Evolutionary conservation across 1,140 invertebrate species (phyloP).

Genomic region (Globodera rostochiensis): DNA sequence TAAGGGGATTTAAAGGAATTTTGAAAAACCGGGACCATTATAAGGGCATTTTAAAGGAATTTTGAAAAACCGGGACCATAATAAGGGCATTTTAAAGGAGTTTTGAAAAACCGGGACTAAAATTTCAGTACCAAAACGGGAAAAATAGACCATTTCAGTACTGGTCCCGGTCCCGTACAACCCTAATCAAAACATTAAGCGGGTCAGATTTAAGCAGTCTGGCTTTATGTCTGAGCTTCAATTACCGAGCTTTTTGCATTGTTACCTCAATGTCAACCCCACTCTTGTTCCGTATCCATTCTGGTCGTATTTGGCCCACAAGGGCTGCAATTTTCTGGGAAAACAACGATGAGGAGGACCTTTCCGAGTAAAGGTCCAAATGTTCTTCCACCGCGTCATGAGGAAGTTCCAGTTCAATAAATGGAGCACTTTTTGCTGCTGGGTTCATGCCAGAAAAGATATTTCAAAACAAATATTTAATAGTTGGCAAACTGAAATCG

Average conservation of each 20-base stretch:
- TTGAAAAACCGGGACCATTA: too few relatives aligned
- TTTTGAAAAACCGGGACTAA: too few relatives aligned
- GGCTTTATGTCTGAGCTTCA: too few relatives aligned
- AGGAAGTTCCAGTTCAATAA: neutral
- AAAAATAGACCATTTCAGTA: too few relatives aligned
- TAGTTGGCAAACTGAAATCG: slow-evolving; percentile 4
- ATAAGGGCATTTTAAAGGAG: too few relatives aligned
- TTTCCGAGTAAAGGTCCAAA: neutral
- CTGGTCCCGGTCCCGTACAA: too few relatives aligned
- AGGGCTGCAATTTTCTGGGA: neutral
- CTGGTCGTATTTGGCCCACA: neutral
- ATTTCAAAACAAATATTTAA: neutral
- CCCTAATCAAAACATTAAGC: too few relatives aligned
- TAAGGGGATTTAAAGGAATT: too few relatives aligned
- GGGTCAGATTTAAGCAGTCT: too few relatives aligned
- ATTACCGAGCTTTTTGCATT: neutral
- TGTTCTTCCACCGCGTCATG: neutral
- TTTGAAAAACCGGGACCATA: too few relatives aligned
- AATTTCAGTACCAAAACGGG: too few relatives aligned
- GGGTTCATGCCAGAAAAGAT: neutral
- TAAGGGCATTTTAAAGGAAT: too few relatives aligned
- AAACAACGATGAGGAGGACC: neutral
- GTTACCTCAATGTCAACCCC: neutral
- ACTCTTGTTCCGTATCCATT: neutral
- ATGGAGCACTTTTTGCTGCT: neutral